These are phyloP conservation scores for Drosophila pruinosa DNA, from an alignment of 1,140 invertebrate genomes.

Conservation along the genomic window DNA sequence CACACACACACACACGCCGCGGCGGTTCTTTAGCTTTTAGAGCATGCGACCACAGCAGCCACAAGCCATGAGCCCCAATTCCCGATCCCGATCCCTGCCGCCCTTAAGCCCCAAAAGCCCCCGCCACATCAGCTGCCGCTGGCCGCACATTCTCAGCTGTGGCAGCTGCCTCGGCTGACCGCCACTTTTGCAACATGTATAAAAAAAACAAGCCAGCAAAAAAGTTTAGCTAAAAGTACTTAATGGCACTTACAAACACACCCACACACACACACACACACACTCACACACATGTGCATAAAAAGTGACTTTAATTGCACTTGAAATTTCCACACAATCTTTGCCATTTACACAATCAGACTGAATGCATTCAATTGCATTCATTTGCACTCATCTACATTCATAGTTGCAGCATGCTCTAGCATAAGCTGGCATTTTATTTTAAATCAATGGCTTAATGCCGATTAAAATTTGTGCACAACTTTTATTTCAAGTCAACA, in stretches of 20 bases:
- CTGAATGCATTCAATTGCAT: too few relatives aligned
- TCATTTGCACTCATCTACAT: too few relatives aligned
- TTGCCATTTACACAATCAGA: too few relatives aligned
- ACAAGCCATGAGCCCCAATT: too few relatives aligned
- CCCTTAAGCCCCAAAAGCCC: too few relatives aligned
- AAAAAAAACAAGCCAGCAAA: constrained; percentile 4
- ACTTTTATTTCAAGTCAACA: too few relatives aligned
- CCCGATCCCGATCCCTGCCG: neutral
- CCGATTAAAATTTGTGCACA: too few relatives aligned
- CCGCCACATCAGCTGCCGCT: neutral
- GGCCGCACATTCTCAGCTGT: neutral
- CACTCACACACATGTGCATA: neutral
- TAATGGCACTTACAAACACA: neutral
- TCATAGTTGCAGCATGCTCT: too few relatives aligned
- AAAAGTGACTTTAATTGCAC: neutral
- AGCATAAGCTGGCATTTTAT: too few relatives aligned
- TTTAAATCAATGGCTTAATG: too few relatives aligned
- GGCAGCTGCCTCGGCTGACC: constrained; percentile 17
- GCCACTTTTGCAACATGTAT: constrained; percentile 31
- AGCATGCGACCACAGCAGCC: constrained; percentile 58
- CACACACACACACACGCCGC: neutral
- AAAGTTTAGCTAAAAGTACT: constrained; percentile 34
- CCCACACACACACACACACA: neutral
- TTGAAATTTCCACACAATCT: neutral
- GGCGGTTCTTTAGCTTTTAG: constrained; percentile 67